These are phyloP conservation scores for Agonopterix heracliana DNA, from an alignment of 2,888 invertebrate genomes.

Conservation along the genomic window DNA sequence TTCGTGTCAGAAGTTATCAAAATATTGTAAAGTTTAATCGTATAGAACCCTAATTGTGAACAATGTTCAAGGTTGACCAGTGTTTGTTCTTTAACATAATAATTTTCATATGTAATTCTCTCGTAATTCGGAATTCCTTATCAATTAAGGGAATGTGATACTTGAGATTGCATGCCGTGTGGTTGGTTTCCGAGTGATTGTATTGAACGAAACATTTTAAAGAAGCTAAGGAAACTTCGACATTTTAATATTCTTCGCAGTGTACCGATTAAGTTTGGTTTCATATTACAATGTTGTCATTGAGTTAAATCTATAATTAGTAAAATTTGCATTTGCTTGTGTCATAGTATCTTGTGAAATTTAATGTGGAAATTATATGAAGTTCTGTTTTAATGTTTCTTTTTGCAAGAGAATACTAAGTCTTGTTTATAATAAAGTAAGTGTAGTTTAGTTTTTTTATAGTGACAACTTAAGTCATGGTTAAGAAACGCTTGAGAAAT, in stretches of 20 bases:
- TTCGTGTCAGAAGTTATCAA: neutral
- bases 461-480: slow-evolving; percentile 33
- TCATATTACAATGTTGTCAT: neutral
- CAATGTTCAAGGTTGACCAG: slow-evolving; percentile 3
- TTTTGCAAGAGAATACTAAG: slow-evolving; percentile 58
- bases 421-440: slow-evolving; percentile 48
- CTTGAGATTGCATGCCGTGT: slow-evolving; percentile 9
- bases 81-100: slow-evolving; percentile 3
- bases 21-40: too few species aligned
- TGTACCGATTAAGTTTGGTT: too few species aligned
- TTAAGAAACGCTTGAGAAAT: slow-evolving; percentile 33
- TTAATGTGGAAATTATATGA: slow-evolving; percentile 18
- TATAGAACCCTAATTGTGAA: too few species aligned
- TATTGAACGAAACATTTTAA: too few species aligned
- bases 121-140: slow-evolving; percentile 11
- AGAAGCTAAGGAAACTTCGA: too few species aligned
- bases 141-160: slow-evolving; percentile 16
- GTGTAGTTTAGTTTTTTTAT: slow-evolving; percentile 43
- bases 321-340: slow-evolving; percentile 16
- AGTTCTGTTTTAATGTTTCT: slow-evolving; percentile 33
- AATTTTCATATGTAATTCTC: slow-evolving; percentile 6
- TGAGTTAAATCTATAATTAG: neutral
- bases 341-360: slow-evolving; percentile 6
- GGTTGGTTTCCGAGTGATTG: neutral
- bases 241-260: too few species aligned